Percentiles rank a stretch among this genome's conserved stretches.
phyloP scores from a whole-genome alignment of 2,797 vertebrate species.

The Gorsachius magnificus region DNA sequence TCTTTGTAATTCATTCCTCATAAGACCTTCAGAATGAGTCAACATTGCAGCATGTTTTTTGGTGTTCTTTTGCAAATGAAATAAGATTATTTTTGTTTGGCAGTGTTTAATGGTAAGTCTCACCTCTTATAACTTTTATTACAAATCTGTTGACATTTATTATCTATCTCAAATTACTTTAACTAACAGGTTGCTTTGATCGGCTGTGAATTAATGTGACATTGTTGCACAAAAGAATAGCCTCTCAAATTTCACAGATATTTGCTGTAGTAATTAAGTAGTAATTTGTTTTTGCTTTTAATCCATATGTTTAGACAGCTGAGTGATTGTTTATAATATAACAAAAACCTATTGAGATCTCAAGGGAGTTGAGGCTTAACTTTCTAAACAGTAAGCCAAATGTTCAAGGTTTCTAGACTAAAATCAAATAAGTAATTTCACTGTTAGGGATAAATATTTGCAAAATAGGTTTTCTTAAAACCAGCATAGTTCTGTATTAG shows the following conservation, averaged over 20 bases:
- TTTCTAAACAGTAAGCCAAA: conserved; percentile 24
- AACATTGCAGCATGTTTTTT: not conserved
- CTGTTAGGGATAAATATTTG: conserved; percentile 2
- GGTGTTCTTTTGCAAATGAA: not conserved
- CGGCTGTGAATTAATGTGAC: not conserved
- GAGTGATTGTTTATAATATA: conserved; percentile 43
- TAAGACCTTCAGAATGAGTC: not conserved
- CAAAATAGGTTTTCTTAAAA: not conserved
- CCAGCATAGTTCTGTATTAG: not conserved
- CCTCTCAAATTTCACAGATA: conserved; percentile 42
- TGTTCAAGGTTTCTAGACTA: not conserved
- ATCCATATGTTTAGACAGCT: conserved; percentile 51
- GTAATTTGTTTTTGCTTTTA: conserved; percentile 51
- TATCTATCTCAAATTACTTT: not conserved
- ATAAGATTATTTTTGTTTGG: not conserved
- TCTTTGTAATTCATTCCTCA: not conserved
- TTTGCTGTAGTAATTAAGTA: conserved; percentile 52
- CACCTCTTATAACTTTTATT: not conserved
- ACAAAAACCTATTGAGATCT: conserved; percentile 19
- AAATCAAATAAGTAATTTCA: not conserved
- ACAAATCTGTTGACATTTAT: conserved; percentile 6
- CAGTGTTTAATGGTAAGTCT: not conserved
- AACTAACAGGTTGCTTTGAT: conserved; percentile 25
- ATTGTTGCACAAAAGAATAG: conserved; percentile 21
- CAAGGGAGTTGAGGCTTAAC: not conserved